A percentile compares a stretch with the other conserved stretches of the same genome.
Conservation (phyloP, 2,797 vertebrate species). For the Eidolon dupreanum region DNA sequence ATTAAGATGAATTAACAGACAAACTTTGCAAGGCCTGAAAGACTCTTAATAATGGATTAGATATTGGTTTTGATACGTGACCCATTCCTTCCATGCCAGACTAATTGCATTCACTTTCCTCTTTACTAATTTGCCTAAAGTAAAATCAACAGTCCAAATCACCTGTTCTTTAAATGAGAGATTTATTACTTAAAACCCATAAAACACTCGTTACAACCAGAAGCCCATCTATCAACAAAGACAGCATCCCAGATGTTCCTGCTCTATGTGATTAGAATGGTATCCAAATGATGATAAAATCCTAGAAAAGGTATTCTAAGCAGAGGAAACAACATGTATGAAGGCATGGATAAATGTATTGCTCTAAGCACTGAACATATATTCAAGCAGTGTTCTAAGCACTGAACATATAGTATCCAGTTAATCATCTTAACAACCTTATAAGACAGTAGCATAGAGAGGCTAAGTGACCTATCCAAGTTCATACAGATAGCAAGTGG, state of each 20-base stretch:
- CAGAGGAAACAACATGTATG: neutral
- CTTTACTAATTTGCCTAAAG: slow-evolving; percentile 31
- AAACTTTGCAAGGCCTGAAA: neutral
- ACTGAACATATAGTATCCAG: slow-evolving; percentile 22
- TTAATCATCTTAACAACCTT: slow-evolving; percentile 41
- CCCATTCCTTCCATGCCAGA: neutral
- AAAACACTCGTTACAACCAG: slow-evolving; percentile 43
- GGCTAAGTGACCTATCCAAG: neutral
- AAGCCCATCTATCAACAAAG: slow-evolving; percentile 62
- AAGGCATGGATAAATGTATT: neutral
- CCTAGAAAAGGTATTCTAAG: slow-evolving; percentile 29
- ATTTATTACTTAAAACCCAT: slow-evolving; percentile 62
- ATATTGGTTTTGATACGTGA: neutral
- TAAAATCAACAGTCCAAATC: slow-evolving; percentile 40
- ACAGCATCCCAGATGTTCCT: slow-evolving; percentile 65
- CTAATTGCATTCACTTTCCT: neutral
- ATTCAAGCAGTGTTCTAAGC: neutral
- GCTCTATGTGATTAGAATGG: slow-evolving; percentile 5
- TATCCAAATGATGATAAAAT: slow-evolving; percentile 55
- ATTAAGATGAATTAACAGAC: neutral
- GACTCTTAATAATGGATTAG: neutral
- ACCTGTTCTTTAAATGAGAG: slow-evolving; percentile 46
- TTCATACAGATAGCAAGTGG: neutral
- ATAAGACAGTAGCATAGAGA: neutral
- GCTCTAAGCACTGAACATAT: neutral